phyloP scores from a whole-genome alignment of 2,888 invertebrate species.

The Disparrhopalites patrizii region DNA sequence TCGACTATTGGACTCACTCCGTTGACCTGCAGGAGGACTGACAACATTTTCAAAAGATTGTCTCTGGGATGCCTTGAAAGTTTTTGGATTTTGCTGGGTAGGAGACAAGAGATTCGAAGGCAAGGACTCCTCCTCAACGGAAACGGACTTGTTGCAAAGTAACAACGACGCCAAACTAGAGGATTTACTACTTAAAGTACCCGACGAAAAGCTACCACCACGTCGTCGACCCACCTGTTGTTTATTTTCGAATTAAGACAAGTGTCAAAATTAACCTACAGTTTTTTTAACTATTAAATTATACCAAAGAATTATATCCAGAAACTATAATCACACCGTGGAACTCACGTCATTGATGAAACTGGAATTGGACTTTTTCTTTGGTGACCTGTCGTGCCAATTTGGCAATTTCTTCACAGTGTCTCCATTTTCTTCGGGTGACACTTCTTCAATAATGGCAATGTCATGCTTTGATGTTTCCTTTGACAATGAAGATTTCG shows the following conservation, averaged over 20 bases:
- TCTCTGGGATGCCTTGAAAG: too few species aligned
- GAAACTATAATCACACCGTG: background rate
- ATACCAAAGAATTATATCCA: background rate
- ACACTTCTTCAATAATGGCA: constrained; percentile 41
- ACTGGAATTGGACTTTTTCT: constrained; percentile 39
- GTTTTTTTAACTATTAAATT: background rate
- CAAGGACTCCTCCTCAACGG: constrained; percentile 41
- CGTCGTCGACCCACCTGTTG: constrained; percentile 23
- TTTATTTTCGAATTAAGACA: background rate
- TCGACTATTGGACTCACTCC: constrained; percentile 4
- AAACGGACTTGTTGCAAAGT: constrained; percentile 38
- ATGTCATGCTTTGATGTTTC: constrained; percentile 43
- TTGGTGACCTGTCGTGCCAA: constrained; percentile 46
- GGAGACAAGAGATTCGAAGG: background rate
- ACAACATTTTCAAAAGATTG: constrained; percentile 20
- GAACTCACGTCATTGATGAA: constrained; percentile 5
- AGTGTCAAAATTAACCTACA: background rate
- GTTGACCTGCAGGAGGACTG: background rate
- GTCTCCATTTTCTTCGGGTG: constrained; percentile 31
- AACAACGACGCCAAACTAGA: constrained; percentile 42
- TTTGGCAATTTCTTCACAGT: constrained; percentile 36
- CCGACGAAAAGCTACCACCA: constrained; percentile 33
- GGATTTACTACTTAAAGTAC: constrained; percentile 34
- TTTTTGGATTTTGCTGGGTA: background rate
- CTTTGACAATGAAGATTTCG: constrained; percentile 28